Conservation (phyloP, 2,888 invertebrate species). For the Xestobium rufovillosum region DNA sequence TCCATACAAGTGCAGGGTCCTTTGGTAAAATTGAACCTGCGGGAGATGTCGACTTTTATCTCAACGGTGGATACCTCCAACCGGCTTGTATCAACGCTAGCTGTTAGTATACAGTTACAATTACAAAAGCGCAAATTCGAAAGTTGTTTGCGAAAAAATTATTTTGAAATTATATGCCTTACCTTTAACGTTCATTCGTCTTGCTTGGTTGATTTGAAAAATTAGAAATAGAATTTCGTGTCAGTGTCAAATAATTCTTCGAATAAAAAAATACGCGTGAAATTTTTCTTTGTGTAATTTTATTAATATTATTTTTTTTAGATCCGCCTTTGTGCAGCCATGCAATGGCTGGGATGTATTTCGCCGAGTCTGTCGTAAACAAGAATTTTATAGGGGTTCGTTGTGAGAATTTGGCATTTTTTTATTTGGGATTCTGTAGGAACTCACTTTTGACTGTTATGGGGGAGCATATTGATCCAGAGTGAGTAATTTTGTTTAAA, state of each 20-base stretch:
- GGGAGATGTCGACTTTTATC: conserved; percentile 58
- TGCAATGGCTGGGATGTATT: conserved; percentile 54
- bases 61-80: conserved; percentile 51
- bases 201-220: no score
- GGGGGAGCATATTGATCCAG: conserved; percentile 35
- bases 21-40: conserved; percentile 51
- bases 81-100: conserved; percentile 30
- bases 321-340: conserved; percentile 55
- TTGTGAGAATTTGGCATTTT: conserved; percentile 47
- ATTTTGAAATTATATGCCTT: no score
- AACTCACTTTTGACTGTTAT: conserved; percentile 28
- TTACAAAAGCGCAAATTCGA: no score
- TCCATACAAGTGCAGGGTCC: conserved; percentile 73
- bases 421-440: conserved; percentile 49
- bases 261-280: no score
- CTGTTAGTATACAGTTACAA: no score
- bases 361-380: conserved; percentile 54
- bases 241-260: no score
- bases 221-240: no score
- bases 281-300: no score
- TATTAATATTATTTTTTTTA: no score
- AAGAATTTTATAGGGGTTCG: conserved; percentile 54
- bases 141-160: no score
- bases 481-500: conserved; percentile 26
- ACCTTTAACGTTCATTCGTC: no score